Evolutionary conservation across 2,888 invertebrate genomes (phyloP).

Genomic region (Cryptosula pallasiana): DNA sequence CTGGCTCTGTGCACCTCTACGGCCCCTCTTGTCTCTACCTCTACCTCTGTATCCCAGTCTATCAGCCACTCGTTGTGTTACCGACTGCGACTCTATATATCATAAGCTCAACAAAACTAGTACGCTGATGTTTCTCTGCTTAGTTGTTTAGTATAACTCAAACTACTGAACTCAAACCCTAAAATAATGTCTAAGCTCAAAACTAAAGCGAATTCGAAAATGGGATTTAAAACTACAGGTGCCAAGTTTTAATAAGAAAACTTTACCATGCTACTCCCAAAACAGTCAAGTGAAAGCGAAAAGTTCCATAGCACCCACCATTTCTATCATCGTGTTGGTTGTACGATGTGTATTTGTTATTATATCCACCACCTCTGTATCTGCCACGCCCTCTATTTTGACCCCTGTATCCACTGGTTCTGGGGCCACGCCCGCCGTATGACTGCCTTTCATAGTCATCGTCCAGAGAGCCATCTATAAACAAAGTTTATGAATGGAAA

Average conservation of each 20-base stretch:
- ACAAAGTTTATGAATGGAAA: no score
- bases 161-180: no score
- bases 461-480: constrained; percentile 16
- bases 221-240: no score
- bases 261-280: no score
- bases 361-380: not conserved
- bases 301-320: no score
- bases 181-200: no score
- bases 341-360: not conserved
- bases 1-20: not conserved
- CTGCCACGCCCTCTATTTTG: not conserved
- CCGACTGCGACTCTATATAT: not conserved
- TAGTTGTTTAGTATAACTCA: no score
- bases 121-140: no score
- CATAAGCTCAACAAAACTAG: no score
- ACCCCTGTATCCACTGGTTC: constrained; percentile 1
- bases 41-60: not conserved
- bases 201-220: no score
- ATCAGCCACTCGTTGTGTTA: not conserved
- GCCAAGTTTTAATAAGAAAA: no score
- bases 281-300: no score
- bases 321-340: constrained; percentile 14
- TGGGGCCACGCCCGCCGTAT: not conserved
- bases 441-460: constrained; percentile 7
- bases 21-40: constrained; percentile 2